A percentile compares a stretch with the other conserved stretches of the same genome.
phyloP scores from a whole-genome alignment of 2,888 invertebrate genomes.

The Andrena praecox region DNA sequence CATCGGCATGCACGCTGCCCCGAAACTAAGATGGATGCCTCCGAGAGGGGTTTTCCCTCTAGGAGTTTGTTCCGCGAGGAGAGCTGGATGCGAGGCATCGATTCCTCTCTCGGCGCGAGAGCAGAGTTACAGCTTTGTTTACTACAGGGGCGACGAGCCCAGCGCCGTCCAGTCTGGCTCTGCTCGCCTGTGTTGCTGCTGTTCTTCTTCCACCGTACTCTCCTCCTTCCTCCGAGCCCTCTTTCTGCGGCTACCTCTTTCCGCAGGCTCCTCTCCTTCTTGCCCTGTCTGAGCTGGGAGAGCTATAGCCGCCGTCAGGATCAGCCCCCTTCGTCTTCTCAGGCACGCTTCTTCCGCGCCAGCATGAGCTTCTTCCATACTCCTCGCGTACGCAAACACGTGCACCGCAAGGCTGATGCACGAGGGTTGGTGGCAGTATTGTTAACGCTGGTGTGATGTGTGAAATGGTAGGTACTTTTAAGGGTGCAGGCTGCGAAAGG shows the following conservation, averaged over 20 bases:
- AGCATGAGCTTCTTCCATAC: slow-evolving; percentile 47
- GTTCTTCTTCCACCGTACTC: slow-evolving; percentile 55
- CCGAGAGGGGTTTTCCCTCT: slow-evolving; percentile 54
- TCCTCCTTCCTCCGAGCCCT: slow-evolving; percentile 37
- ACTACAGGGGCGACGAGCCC: slow-evolving; percentile 81
- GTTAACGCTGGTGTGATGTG: neutral
- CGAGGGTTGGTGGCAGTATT: neutral
- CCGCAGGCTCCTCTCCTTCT: slow-evolving; percentile 10
- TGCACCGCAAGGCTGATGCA: slow-evolving; percentile 34
- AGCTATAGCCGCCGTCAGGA: slow-evolving; percentile 66
- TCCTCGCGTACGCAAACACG: slow-evolving; percentile 64
- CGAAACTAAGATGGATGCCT: slow-evolving; percentile 76
- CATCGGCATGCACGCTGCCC: slow-evolving; percentile 78
- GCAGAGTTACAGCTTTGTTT: slow-evolving; percentile 85
- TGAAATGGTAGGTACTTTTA: neutral
- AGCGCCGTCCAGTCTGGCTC: slow-evolving; percentile 84
- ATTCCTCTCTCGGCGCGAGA: slow-evolving; percentile 81
- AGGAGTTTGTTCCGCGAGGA: slow-evolving; percentile 72
- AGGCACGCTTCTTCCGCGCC: slow-evolving; percentile 53
- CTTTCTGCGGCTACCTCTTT: slow-evolving; percentile 27
- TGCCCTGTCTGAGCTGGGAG: slow-evolving; percentile 45
- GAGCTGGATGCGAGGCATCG: slow-evolving; percentile 78
- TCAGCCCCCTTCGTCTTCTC: slow-evolving; percentile 56
- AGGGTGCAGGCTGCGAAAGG: neutral
- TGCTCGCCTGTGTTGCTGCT: slow-evolving; percentile 66